Base-by-base conservation (phyloP, 2,113 vertebrate species). In the Hemichromis elongatus region DNA sequence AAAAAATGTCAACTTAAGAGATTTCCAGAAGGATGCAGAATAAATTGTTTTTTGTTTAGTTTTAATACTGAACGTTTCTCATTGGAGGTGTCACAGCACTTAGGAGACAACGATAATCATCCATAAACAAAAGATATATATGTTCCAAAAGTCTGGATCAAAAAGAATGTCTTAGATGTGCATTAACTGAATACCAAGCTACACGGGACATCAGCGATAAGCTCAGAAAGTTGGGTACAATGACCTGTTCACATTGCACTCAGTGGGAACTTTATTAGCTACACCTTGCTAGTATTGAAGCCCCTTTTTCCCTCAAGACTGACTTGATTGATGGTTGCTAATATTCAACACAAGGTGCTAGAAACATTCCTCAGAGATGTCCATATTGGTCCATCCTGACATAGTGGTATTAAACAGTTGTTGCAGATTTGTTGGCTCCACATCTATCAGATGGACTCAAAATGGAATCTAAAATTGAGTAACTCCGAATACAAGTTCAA, bases 381-480 rank as follows among this genome's bases (percentile, higher is more conserved):
- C 66, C 21, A 16, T 70, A 70, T 9, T 73, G 40, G 63, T 47
- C 5, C 66, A 47, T 45, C 19, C 9, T 73, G 66, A 28, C 40
- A 47, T 0, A 0, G 14, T 7, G 19, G 40, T 10, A 19, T 28
- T 42, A 73, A 26, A 28, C 9, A 50, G 6, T 50, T 50, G 14
- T 18, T 50, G 14, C 45, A 73, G 14, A 73, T 73, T 73, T 73
- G 14, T 47, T 47, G 24, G 66, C 24, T 47, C 21, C 66, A 70
- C 8, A 45, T 70, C 40, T 13, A 70, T 26, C 66, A 70, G 40
- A 45, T 45, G 66, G 45, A 13, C 14, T 11, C 21, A 26, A 45
- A 26, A 45, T 70, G 45, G 21, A 14, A 45, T 45, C 21, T 5
- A 18, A 73, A 40, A 73, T 28, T 21, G 6, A 26, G 21, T 73